Conservation (phyloP, 2,113 vertebrate species). For the Aix galericulata region DNA sequence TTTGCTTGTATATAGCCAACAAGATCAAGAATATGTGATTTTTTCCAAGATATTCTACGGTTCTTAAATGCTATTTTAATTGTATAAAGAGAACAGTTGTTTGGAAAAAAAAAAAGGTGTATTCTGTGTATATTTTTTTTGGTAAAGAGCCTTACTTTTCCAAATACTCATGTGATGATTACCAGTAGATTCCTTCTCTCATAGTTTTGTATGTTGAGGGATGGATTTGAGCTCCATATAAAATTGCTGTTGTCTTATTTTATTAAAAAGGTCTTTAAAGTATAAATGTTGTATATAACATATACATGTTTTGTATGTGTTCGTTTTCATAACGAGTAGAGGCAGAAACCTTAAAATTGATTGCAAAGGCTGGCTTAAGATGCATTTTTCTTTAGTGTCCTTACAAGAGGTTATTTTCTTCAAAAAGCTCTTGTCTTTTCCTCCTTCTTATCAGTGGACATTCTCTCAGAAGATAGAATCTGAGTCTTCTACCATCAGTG, state of each 20-base stretch:
- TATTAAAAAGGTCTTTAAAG: neutral
- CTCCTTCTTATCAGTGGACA: slow-evolving; percentile 17
- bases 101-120: neutral
- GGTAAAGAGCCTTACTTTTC: neutral
- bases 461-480: slow-evolving; percentile 55
- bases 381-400: neutral
- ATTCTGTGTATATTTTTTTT: neutral
- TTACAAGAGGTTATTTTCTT: neutral
- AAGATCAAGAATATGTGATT: slow-evolving; percentile 3
- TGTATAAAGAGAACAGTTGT: neutral
- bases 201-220: neutral
- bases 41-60: neutral
- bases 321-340: neutral
- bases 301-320: neutral
- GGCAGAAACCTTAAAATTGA: neutral
- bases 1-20: neutral
- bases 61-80: neutral
- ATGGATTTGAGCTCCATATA: accelerated
- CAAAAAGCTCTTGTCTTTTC: neutral
- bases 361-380: neutral
- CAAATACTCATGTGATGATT: neutral
- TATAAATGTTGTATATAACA: neutral
- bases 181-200: neutral
- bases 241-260: neutral
- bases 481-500: slow-evolving; percentile 26